Percentiles rank a stretch among this genome's conserved stretches.
Conservation (phyloP, 2,888 invertebrate species). For the Capitulum mitella region DNA sequence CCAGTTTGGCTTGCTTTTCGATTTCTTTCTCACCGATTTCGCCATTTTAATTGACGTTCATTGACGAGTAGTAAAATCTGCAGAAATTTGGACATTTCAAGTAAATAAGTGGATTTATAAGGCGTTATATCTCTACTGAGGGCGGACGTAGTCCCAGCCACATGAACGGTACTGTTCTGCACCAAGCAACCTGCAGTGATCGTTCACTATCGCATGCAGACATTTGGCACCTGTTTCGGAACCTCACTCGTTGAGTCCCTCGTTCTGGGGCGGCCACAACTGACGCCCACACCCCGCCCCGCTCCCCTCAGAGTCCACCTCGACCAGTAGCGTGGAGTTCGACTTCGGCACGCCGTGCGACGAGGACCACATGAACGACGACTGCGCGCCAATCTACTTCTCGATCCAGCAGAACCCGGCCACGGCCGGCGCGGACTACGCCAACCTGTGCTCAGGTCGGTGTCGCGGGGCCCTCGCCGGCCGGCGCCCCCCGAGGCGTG, state of each 20-base stretch:
- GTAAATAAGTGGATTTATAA: too few relatives aligned
- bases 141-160: too few relatives aligned
- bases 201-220: neutral
- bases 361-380: neutral
- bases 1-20: too few relatives aligned
- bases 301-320: neutral
- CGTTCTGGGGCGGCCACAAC: neutral
- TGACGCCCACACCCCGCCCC: neutral
- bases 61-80: too few relatives aligned
- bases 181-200: neutral
- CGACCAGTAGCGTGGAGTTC: neutral
- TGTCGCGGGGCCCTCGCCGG: too few relatives aligned
- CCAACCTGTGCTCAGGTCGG: neutral
- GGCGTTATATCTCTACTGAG: too few relatives aligned
- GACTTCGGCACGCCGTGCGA: neutral
- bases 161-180: too few relatives aligned
- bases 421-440: neutral
- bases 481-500: too few relatives aligned
- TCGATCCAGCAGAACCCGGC: slow-evolving; percentile 16
- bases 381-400: neutral
- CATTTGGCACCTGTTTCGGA: neutral
- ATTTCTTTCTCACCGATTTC: too few relatives aligned
- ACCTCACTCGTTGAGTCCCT: neutral
- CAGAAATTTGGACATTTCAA: too few relatives aligned
- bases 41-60: too few relatives aligned